phyloP scores from a whole-genome alignment of 2,888 invertebrate genomes.

The Drosophila histrio region DNA sequence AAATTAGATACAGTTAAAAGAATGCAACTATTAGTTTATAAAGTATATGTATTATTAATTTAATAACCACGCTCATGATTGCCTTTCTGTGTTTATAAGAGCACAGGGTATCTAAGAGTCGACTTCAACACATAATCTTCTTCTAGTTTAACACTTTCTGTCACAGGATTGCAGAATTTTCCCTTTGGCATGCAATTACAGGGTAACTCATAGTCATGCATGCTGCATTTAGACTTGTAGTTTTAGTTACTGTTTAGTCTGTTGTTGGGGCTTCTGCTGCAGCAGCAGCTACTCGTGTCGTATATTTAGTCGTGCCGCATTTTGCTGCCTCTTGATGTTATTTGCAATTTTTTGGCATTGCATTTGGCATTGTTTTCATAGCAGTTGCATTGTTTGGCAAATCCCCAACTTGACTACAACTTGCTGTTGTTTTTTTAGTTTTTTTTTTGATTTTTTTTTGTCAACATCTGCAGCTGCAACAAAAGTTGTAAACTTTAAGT shows the following conservation, averaged over 20 bases:
- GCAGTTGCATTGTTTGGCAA: slow-evolving; percentile 53
- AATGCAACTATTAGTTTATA: no score
- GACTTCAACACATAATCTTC: background rate
- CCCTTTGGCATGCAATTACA: background rate
- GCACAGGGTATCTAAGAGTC: no score
- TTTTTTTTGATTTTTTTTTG: background rate
- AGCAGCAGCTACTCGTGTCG: slow-evolving; percentile 22
- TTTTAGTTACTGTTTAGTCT: slow-evolving; percentile 13
- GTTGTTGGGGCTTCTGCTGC: slow-evolving; percentile 18
- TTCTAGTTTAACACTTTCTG: background rate
- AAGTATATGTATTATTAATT: no score
- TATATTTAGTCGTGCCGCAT: slow-evolving; percentile 49
- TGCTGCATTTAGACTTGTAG: background rate
- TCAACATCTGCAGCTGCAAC: slow-evolving; percentile 40
- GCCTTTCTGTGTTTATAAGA: no score
- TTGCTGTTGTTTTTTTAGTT: slow-evolving; percentile 25
- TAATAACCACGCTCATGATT: no score
- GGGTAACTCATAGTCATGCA: slow-evolving; percentile 5
- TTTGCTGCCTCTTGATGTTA: slow-evolving; percentile 48
- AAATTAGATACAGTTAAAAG: no score
- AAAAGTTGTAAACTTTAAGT: slow-evolving; percentile 16
- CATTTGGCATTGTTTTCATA: slow-evolving; percentile 60
- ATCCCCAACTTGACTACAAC: slow-evolving; percentile 31
- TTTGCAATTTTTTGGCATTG: slow-evolving; percentile 62
- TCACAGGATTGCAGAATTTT: background rate